Evolutionary conservation across 2,797 vertebrate species (phyloP).

Genomic region (Odontamblyopus lacepedii): DNA sequence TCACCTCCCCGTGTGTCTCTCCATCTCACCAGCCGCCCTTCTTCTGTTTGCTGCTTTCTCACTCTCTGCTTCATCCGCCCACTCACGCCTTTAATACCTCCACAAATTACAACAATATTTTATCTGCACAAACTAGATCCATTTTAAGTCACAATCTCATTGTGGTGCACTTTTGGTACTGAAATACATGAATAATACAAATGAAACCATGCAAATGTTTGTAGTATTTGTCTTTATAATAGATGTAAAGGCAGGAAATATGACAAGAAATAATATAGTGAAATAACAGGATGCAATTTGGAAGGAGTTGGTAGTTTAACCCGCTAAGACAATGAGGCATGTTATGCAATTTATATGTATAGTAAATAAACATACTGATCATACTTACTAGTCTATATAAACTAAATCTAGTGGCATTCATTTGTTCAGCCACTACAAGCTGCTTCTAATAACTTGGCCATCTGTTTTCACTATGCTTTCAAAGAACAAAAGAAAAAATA

Average conservation of each 20-base stretch:
- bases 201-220: neutral
- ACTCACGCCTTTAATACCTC: constrained; percentile 48
- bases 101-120: constrained; percentile 7
- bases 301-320: neutral
- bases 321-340: neutral
- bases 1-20: constrained; percentile 23
- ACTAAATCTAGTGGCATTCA: neutral
- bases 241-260: neutral
- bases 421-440: constrained; percentile 1
- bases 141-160: constrained; percentile 20
- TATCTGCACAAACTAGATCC: constrained; percentile 1
- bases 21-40: constrained; percentile 24
- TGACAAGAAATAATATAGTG: neutral
- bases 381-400: neutral
- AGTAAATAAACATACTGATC: neutral
- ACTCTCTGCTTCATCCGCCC: constrained; percentile 57
- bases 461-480: neutral
- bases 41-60: constrained; percentile 53
- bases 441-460: neutral
- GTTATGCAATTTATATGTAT: neutral
- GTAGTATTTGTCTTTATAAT: neutral
- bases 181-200: neutral
- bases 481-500: neutral
- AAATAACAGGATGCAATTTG: neutral
- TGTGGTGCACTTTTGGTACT: neutral